Conservation (phyloP, 2,888 invertebrate genomes). For the Halictus ligatus region DNA sequence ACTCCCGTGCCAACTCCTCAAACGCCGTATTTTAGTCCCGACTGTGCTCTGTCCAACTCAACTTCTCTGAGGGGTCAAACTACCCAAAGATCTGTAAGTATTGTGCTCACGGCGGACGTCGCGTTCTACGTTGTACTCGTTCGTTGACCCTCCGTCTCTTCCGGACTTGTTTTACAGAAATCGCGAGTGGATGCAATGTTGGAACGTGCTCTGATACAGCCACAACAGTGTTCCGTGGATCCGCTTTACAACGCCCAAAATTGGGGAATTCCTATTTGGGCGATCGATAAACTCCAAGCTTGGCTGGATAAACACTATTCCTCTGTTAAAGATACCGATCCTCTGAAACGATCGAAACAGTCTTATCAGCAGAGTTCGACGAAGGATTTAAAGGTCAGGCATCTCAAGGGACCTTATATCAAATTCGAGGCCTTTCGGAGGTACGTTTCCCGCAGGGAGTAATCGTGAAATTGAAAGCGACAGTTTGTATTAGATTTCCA, state of each 20-base stretch:
- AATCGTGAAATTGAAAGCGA: neutral
- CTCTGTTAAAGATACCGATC: slow-evolving; percentile 83
- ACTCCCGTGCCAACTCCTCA: slow-evolving; percentile 80
- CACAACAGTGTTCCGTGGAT: slow-evolving; percentile 84
- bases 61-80: slow-evolving; percentile 81
- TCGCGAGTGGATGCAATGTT: slow-evolving; percentile 93
- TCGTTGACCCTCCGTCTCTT: neutral
- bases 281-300: slow-evolving; percentile 84
- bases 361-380: slow-evolving; percentile 66
- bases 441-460: slow-evolving; percentile 80
- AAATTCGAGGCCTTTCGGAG: slow-evolving; percentile 90
- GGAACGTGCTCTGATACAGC: slow-evolving; percentile 87
- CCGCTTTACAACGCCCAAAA: slow-evolving; percentile 85
- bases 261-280: slow-evolving; percentile 86
- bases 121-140: neutral
- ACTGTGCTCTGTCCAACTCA: slow-evolving; percentile 82
- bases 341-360: slow-evolving; percentile 62
- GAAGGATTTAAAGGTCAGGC: slow-evolving; percentile 85
- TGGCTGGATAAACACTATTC: slow-evolving; percentile 89
- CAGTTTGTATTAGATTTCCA: neutral
- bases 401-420: slow-evolving; percentile 89
- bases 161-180: slow-evolving; percentile 81
- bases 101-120: no score
- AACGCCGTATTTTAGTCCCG: slow-evolving; percentile 80
- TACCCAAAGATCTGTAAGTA: slow-evolving; percentile 82